Percentiles rank a stretch among this genome's conserved stretches.
These are phyloP conservation scores for Ptyas mucosa DNA, from an alignment of 2,113 vertebrate genomes.

Conservation along the genomic window DNA sequence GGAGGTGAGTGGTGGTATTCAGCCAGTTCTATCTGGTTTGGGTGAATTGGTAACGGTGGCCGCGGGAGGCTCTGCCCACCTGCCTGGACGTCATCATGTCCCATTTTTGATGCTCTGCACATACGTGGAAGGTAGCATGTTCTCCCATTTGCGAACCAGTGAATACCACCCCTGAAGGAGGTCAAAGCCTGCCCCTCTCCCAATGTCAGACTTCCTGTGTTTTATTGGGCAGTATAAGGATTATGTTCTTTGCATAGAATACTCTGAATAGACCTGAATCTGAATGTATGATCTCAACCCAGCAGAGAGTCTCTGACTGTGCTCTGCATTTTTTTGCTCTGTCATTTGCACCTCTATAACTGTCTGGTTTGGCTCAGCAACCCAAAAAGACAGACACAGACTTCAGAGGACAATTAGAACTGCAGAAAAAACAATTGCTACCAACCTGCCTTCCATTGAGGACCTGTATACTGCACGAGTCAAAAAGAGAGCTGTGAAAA, in stretches of 20 bases:
- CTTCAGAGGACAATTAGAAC: too few relatives aligned
- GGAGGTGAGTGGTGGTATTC: not conserved
- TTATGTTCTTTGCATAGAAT: not conserved
- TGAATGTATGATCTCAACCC: not conserved
- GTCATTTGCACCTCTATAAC: not conserved
- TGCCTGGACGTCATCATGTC: too few relatives aligned
- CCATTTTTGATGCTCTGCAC: too few relatives aligned
- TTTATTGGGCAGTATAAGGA: not conserved
- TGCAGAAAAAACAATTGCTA: too few relatives aligned
- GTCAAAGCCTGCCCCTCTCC: not conserved
- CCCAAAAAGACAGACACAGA: too few relatives aligned
- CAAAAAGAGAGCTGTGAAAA: too few relatives aligned
- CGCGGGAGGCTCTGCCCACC: too few relatives aligned
- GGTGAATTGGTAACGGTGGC: fast-evolving
- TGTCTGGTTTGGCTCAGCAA: not conserved
- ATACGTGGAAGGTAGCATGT: too few relatives aligned
- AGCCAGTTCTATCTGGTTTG: too few relatives aligned
- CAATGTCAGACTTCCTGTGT: not conserved
- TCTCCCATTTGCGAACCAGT: too few relatives aligned
- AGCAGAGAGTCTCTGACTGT: not conserved
- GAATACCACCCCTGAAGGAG: not conserved
- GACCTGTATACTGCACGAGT: too few relatives aligned
- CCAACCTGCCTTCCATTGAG: too few relatives aligned
- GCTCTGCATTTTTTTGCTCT: not conserved
- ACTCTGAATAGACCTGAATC: not conserved